phyloP scores from a whole-genome alignment of 2,113 vertebrate genomes.

The Muntiacus reevesi region DNA sequence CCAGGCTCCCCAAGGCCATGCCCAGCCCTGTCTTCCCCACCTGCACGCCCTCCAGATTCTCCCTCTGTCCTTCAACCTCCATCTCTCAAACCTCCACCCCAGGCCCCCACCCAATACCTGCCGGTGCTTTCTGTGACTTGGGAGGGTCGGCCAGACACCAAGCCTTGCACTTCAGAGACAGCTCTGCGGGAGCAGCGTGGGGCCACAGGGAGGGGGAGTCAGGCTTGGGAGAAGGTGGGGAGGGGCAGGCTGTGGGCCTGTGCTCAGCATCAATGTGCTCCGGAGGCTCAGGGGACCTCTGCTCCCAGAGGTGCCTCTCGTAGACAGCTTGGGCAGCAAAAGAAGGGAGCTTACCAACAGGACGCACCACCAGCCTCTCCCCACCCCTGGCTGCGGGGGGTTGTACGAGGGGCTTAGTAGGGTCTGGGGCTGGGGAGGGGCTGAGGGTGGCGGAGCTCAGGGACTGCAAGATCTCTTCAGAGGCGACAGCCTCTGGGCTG shows the following conservation, averaged over 20 bases:
- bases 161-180: background rate
- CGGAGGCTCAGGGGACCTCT: background rate
- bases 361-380: background rate
- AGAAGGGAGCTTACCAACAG: background rate
- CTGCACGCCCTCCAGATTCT: rapidly evolving
- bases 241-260: too few species aligned
- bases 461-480: background rate
- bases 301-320: background rate
- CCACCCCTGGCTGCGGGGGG: background rate
- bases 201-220: background rate
- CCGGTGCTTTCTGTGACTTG: background rate
- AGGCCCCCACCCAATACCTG: background rate
- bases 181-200: background rate
- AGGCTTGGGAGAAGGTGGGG: background rate
- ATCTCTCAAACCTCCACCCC: background rate
- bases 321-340: background rate
- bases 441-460: background rate
- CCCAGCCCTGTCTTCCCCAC: background rate
- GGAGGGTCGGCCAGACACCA: background rate
- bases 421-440: background rate
- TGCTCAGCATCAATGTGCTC: background rate
- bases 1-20: background rate
- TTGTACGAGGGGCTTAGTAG: rapidly evolving
- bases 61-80: background rate
- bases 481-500: background rate